A percentile compares a stretch with the other conserved stretches of the same genome.
Evolutionary conservation across 2,113 vertebrate species (phyloP).

Genomic region (Xenopus borealis): DNA sequence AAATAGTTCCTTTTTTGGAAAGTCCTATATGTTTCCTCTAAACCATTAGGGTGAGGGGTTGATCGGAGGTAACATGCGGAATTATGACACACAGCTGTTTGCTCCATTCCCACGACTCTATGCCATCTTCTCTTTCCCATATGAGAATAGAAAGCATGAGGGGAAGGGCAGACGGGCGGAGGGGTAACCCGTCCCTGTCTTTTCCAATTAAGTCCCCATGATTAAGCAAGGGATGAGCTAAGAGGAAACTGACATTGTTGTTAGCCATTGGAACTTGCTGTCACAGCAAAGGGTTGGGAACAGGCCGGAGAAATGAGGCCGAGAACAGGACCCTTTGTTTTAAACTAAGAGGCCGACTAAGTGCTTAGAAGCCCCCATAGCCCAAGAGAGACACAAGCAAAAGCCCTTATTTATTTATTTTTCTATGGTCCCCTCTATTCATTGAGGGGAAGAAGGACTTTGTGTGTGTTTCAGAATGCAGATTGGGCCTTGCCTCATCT

Average conservation of each 20-base stretch:
- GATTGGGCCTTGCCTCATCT: slow-evolving; percentile 9
- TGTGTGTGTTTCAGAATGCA: slow-evolving; percentile 7
- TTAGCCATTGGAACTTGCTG: slow-evolving; percentile 8
- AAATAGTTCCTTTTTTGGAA: slow-evolving; percentile 25
- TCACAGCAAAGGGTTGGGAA: slow-evolving; percentile 30
- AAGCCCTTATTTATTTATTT: slow-evolving; percentile 7
- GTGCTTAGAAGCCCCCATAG: background rate
- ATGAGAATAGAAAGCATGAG: slow-evolving; percentile 51
- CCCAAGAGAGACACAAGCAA: slow-evolving; percentile 12
- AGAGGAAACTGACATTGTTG: slow-evolving; percentile 32
- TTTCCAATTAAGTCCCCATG: slow-evolving; percentile 39
- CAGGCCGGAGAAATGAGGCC: background rate
- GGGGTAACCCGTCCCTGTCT: slow-evolving; percentile 48
- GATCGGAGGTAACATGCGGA: slow-evolving; percentile 17
- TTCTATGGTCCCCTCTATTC: slow-evolving; percentile 1
- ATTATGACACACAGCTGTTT: slow-evolving; percentile 39
- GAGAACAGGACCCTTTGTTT: slow-evolving; percentile 30
- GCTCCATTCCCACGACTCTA: slow-evolving; percentile 37
- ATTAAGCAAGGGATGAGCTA: slow-evolving; percentile 37
- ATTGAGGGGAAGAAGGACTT: slow-evolving; percentile 3
- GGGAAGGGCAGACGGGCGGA: slow-evolving; percentile 40
- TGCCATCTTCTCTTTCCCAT: slow-evolving; percentile 31
- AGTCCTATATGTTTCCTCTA: slow-evolving; percentile 16
- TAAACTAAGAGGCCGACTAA: slow-evolving; percentile 3
- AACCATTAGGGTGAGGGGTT: slow-evolving; percentile 24